Evolutionary conservation across 2,888 invertebrate species (phyloP).

Genomic region (Agrotis clavis): DNA sequence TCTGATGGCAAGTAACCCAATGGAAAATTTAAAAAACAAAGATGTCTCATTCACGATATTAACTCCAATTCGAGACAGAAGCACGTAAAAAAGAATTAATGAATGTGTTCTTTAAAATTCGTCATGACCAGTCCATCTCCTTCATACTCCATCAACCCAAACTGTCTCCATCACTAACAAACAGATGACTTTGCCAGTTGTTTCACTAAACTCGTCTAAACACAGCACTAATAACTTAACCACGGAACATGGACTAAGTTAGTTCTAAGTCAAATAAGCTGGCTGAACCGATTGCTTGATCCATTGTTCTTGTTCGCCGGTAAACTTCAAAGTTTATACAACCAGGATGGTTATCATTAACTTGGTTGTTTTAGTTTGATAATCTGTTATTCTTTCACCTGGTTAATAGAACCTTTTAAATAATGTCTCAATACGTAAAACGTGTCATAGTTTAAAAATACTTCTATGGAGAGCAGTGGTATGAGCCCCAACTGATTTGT

Average conservation of each 20-base stretch:
- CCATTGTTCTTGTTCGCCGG: constrained; percentile 51
- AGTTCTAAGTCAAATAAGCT: constrained; percentile 57
- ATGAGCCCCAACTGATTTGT: too few species aligned
- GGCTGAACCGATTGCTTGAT: constrained; percentile 56
- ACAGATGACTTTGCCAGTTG: constrained; percentile 34
- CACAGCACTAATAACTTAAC: constrained; percentile 48
- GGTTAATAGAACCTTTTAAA: neutral
- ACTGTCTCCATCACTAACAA: constrained; percentile 43
- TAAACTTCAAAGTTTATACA: constrained; percentile 39
- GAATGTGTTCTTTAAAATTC: too few species aligned
- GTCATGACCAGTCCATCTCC: neutral
- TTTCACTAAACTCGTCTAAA: constrained; percentile 39
- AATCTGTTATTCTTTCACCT: constrained; percentile 6
- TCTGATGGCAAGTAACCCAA: too few species aligned
- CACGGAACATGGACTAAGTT: constrained; percentile 47
- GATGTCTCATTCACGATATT: too few species aligned
- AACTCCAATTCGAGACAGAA: too few species aligned
- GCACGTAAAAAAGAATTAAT: too few species aligned
- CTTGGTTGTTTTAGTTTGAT: constrained; percentile 37
- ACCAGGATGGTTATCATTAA: constrained; percentile 34
- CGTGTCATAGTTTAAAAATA: too few species aligned
- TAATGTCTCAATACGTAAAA: too few species aligned
- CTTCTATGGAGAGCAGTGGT: too few species aligned
- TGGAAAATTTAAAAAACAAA: too few species aligned
- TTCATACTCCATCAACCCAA: constrained; percentile 22